Conservation (phyloP, 2,113 vertebrate species). For the Chitala chitala region DNA sequence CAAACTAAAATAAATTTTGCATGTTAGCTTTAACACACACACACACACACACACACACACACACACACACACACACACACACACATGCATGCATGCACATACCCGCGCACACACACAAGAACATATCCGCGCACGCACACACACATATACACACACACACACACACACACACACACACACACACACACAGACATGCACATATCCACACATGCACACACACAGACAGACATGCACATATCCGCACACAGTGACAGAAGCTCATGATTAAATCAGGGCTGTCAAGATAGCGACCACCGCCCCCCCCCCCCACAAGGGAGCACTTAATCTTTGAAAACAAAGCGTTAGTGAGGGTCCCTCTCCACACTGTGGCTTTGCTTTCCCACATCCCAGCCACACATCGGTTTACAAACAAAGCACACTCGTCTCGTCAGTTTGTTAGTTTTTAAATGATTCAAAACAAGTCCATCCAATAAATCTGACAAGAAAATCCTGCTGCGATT, state of each 20-base stretch:
- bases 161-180: neutral
- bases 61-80: neutral
- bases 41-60: neutral
- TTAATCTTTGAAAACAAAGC: constrained; percentile 19
- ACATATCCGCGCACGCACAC: neutral
- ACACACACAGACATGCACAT: too few species aligned
- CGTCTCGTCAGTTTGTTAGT: neutral
- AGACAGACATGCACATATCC: constrained; percentile 20
- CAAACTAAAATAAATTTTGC: too few species aligned
- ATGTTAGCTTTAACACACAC: too few species aligned
- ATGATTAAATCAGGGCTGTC: constrained; percentile 49
- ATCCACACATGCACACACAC: constrained; percentile 22
- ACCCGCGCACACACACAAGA: neutral
- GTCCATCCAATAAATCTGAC: neutral
- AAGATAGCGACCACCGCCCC: constrained; percentile 39
- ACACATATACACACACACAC: neutral
- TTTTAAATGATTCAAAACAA: neutral
- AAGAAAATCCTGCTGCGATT: too few species aligned
- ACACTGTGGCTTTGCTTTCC: neutral
- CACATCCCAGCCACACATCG: constrained; percentile 33
- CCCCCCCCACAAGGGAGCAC: constrained; percentile 44
- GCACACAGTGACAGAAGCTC: constrained; percentile 30
- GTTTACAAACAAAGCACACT: constrained; percentile 55
- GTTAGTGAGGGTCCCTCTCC: too few species aligned
- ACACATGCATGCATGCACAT: neutral